Evolutionary conservation across 2,113 vertebrate species (phyloP).

Genomic region (Rhea americana): DNA sequence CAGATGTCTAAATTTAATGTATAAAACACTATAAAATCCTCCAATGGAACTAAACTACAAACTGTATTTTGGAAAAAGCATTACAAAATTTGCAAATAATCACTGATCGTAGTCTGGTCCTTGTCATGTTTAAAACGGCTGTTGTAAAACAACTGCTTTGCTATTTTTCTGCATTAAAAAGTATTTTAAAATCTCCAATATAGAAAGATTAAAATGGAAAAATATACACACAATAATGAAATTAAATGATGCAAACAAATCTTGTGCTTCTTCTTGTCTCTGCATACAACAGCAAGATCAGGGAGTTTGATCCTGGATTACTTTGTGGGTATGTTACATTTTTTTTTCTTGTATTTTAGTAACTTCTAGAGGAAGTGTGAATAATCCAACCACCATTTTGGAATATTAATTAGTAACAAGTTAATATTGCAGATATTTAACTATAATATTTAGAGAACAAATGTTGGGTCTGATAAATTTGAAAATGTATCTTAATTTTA

Average conservation of each 20-base stretch:
- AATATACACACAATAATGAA: not conserved
- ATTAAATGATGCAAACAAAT: not conserved
- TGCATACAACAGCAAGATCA: not conserved
- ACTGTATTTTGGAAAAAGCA: not conserved
- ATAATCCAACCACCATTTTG: not conserved
- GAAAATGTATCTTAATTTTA: constrained; percentile 13
- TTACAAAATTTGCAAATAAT: not conserved
- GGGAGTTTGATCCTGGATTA: not conserved
- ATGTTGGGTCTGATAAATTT: not conserved
- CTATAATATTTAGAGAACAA: not conserved
- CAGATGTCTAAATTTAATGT: not conserved
- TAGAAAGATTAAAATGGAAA: not conserved
- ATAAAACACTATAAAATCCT: not conserved
- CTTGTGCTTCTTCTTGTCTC: not conserved
- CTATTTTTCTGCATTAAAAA: not conserved
- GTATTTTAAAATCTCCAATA: not conserved
- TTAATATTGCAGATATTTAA: not conserved
- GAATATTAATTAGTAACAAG: constrained; percentile 11
- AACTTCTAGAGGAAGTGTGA: not conserved
- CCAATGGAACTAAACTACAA: not conserved
- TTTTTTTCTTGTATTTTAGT: too few relatives aligned
- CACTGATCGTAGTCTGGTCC: not conserved
- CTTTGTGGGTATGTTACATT: not conserved
- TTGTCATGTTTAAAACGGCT: not conserved
- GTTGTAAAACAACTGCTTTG: not conserved